phyloP scores from a whole-genome alignment of 2,797 vertebrate species.

The Huso huso region DNA sequence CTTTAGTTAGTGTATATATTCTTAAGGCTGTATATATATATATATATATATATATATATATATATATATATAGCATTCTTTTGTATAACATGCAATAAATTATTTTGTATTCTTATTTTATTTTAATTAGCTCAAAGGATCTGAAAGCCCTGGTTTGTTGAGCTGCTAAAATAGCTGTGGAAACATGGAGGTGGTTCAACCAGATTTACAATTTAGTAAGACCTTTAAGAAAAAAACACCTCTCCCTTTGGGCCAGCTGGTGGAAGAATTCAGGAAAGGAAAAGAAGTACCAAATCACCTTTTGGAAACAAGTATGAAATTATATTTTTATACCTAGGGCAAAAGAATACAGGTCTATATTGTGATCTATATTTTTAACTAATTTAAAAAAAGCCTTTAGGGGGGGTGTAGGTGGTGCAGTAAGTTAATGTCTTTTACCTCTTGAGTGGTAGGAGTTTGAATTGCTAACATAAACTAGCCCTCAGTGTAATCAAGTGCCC shows the following conservation, averaged over 20 bases:
- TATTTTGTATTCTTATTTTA: neutral
- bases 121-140: neutral
- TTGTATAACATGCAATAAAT: neutral
- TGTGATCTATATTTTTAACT: too few relatives aligned
- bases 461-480: too few relatives aligned
- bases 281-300: conserved; percentile 62
- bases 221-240: conserved; percentile 39
- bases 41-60: too few relatives aligned
- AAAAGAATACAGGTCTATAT: too few relatives aligned
- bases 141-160: neutral
- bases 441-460: too few relatives aligned
- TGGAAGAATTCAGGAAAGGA: conserved; percentile 57
- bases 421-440: too few relatives aligned
- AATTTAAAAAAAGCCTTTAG: too few relatives aligned
- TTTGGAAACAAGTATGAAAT: conserved; percentile 71
- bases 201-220: conserved; percentile 22
- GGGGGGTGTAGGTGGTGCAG: too few relatives aligned
- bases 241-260: conserved; percentile 61
- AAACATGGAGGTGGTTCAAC: conserved; percentile 60
- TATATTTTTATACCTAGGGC: too few relatives aligned
- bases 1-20: neutral
- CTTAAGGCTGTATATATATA: neutral
- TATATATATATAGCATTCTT: neutral
- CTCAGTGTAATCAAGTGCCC: too few relatives aligned
- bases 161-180: neutral